Evolutionary conservation across 2,113 vertebrate species (phyloP).

Genomic region (Camelus dromedarius): DNA sequence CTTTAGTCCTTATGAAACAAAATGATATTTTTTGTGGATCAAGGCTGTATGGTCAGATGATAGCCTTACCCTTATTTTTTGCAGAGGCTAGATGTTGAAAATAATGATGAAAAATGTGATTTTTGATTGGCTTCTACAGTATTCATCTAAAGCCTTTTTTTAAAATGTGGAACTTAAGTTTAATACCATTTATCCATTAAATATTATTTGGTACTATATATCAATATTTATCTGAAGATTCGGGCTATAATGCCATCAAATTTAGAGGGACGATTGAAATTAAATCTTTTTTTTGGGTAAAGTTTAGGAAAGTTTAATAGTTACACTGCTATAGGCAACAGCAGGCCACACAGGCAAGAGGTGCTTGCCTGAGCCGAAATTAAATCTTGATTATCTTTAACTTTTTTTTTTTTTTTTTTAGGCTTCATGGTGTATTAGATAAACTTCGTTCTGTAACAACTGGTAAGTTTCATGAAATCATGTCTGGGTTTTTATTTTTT

Average conservation of each 20-base stretch:
- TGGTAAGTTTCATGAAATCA: slow-evolving; percentile 87
- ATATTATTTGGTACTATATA: background rate
- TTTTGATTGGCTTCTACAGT: background rate
- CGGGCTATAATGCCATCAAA: slow-evolving; percentile 8
- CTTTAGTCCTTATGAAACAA: slow-evolving; percentile 18
- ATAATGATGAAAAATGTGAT: background rate
- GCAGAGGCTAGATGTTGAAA: background rate
- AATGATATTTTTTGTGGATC: background rate
- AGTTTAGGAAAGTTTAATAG: no score
- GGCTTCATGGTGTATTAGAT: slow-evolving; percentile 97
- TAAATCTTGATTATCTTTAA: slow-evolving; percentile 15
- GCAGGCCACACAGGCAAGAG: no score
- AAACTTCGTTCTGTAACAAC: slow-evolving; percentile 96
- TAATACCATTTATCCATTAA: background rate
- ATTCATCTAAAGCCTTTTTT: background rate
- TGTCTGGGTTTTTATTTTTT: background rate
- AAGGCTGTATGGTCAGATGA: background rate
- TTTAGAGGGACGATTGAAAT: slow-evolving; percentile 46
- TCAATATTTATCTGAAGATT: background rate
- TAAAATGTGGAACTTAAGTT: background rate
- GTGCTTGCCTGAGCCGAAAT: no score
- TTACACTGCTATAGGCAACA: no score
- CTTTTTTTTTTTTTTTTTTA: slow-evolving; percentile 82
- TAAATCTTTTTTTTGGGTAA: background rate
- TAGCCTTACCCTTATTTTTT: background rate